Base-by-base conservation (phyloP, 2,888 invertebrate genomes). In the Limnephilus lunatus region DNA sequence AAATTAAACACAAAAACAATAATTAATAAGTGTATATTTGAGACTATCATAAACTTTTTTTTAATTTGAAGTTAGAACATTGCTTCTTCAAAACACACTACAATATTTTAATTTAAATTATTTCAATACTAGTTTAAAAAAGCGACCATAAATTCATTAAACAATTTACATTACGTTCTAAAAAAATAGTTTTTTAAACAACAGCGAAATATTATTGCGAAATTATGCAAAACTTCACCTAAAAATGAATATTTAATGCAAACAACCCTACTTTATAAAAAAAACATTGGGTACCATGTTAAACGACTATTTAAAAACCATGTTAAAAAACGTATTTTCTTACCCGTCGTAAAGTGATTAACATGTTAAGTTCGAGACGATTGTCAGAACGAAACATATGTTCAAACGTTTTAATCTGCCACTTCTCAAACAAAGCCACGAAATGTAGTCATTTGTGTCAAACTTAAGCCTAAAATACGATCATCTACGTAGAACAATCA, bases 371-470 rank as follows among this genome's bases (percentile, higher is more conserved):
- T 44, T 68, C 68, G 9, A 48, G n/a, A 89, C 68, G 68, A 88
- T 88, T 89, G n/a, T 89, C 2, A 90, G 32, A 82, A 81, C 90
- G 39, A 83, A 90, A 90, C 90, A 90, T 90, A 82, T 90, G 90
- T 82, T 82, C 30, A 32, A 82, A 90, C 1, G 48, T 82, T 90
- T 90, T 90, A 83, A 90, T 83, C 82, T 31, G 48, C 7, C 35
- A 88, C 35, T 88, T 39, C 48, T 39, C 90, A 81, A 90, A 81
- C 90, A 44, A 35, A 48, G 32, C 90, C 90, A 86, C 81, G 89
- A 80, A 31, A 92, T 90, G 32, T 32, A 92, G 85, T 82, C 93
- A 90, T 93, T 92, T 93, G 91, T 93, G 93, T 93, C 93, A 93
- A 90, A 92, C 90, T 81, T 48, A 44, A 88, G 39, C 30, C 35